A percentile compares a stretch with the other conserved stretches of the same genome.
These are phyloP conservation scores for Aotus griseimembra DNA, from an alignment of 2,797 vertebrate genomes.

Conservation along the genomic window DNA sequence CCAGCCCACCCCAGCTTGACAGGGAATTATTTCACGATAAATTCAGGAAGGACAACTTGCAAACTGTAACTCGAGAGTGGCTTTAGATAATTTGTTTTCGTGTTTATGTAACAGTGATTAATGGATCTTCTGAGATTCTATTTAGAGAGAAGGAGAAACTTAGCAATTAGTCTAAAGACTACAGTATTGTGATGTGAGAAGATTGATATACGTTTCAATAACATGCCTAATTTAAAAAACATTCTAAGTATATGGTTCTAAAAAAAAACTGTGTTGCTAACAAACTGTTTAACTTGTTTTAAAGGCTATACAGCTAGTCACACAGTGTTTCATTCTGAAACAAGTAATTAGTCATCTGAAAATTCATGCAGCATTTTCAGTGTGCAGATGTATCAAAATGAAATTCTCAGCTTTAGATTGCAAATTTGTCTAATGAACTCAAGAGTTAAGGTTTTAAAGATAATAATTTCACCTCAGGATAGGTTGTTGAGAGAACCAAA, in stretches of 20 bases:
- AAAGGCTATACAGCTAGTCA: not conserved
- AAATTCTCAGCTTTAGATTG: not conserved
- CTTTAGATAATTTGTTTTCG: not conserved
- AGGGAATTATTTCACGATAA: not conserved
- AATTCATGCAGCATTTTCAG: not conserved
- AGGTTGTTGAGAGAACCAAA: not conserved
- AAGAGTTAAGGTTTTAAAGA: not conserved
- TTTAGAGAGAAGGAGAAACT: not conserved
- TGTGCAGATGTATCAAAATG: not conserved
- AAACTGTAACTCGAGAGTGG: not conserved
- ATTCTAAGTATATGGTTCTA: not conserved
- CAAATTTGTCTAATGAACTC: not conserved
- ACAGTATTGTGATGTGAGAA: not conserved
- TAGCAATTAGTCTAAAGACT: not conserved
- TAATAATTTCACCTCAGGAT: not conserved
- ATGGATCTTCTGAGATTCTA: constrained; percentile 11
- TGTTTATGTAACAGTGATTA: not conserved
- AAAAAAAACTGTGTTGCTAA: not conserved
- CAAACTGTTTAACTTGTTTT: not conserved
- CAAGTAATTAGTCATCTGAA: not conserved
- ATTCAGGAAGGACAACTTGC: not conserved
- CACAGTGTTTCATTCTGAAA: not conserved
- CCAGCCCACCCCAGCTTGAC: not conserved
- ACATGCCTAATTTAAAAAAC: constrained; percentile 19
- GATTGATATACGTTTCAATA: not conserved